Percentiles rank a stretch among this genome's conserved stretches.
phyloP scores from a whole-genome alignment of 2,113 vertebrate genomes.

The Columba janthina region DNA sequence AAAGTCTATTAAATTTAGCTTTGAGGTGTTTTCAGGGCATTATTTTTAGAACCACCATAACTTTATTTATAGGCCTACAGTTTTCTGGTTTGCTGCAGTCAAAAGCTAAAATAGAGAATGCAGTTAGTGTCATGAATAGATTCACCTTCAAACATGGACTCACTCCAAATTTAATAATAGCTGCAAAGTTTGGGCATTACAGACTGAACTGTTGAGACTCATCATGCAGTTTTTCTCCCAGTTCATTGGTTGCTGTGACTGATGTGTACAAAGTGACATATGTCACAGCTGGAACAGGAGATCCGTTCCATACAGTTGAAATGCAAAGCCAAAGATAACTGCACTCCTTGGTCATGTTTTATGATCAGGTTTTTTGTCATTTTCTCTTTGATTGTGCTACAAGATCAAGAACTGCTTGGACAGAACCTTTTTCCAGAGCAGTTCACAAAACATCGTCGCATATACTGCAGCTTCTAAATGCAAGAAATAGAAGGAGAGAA shows the following conservation, averaged over 20 bases:
- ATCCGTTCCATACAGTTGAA: not conserved
- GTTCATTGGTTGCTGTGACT: not conserved
- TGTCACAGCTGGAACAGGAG: not conserved
- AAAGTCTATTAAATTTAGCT: constrained; percentile 11
- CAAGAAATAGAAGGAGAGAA: not conserved
- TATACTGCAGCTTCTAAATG: not conserved
- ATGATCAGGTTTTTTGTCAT: not conserved
- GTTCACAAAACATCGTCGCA: not conserved
- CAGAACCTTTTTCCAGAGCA: not conserved
- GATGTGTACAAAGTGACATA: not conserved
- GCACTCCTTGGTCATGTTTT: not conserved
- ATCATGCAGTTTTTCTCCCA: not conserved
- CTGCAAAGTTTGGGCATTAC: not conserved
- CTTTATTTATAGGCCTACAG: constrained; percentile 9
- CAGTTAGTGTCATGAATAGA: not conserved
- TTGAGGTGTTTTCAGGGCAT: constrained; percentile 1
- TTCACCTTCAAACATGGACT: not conserved
- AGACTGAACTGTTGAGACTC: not conserved
- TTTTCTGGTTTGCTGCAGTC: constrained; percentile 3
- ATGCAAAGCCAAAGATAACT: not conserved
- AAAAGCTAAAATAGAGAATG: not conserved
- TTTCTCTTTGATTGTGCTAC: not conserved
- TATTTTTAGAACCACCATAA: constrained; percentile 32
- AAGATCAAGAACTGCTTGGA: not conserved
- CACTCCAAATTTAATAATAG: not conserved